phyloP scores from a whole-genome alignment of 2,797 vertebrate species.

The Pelobates cultripes region DNA sequence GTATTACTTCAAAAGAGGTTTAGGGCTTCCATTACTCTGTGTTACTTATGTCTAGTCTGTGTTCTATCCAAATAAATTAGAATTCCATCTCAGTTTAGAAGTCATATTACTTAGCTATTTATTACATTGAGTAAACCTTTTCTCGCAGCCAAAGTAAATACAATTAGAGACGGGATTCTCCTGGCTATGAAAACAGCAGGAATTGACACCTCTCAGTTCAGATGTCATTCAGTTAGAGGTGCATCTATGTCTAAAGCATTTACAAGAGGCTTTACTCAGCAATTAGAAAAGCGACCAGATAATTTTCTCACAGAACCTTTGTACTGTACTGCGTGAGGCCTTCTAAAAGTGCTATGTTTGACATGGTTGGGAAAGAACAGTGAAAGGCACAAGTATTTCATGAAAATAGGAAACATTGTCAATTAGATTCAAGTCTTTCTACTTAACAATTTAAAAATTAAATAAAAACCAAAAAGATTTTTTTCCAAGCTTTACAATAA shows the following conservation, averaged over 20 bases:
- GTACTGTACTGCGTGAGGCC: not conserved
- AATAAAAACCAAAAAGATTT: too few species aligned
- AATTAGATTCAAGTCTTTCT: too few species aligned
- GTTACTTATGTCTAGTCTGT: not conserved
- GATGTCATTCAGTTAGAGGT: not conserved
- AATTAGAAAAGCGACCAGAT: not conserved
- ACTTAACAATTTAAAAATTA: too few species aligned
- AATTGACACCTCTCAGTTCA: slow-evolving; percentile 8
- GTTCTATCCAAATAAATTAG: not conserved
- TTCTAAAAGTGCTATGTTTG: too few species aligned
- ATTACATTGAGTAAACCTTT: slow-evolving; percentile 1
- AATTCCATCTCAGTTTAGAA: not conserved
- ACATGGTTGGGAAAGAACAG: too few species aligned
- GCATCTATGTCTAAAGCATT: not conserved
- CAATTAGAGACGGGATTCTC: not conserved
- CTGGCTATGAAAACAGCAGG: slow-evolving; percentile 4
- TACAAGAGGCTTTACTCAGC: not conserved
- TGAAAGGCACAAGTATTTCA: too few species aligned
- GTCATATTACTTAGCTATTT: not conserved
- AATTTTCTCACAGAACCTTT: not conserved
- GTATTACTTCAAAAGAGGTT: too few species aligned
- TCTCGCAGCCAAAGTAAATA: slow-evolving; percentile 1
- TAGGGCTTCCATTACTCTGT: too few species aligned
- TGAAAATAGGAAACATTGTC: too few species aligned
- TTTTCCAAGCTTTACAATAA: too few species aligned